These are phyloP conservation scores for Philopotamus ludificatus DNA, from an alignment of 1,140 invertebrate genomes.

Conservation along the genomic window DNA sequence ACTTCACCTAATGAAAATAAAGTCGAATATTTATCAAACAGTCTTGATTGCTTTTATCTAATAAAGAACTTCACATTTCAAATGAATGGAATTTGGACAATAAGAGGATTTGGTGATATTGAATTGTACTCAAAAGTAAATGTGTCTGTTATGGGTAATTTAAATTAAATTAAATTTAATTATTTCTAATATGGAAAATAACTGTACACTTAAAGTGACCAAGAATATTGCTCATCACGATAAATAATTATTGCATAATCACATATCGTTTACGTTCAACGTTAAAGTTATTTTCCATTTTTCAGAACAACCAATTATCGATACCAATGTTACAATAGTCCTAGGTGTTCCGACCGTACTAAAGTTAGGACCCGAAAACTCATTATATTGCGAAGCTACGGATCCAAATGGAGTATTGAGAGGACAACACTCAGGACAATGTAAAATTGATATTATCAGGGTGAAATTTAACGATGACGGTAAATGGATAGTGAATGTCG, in stretches of 20 bases:
- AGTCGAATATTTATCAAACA: not conserved
- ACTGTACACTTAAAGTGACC: not conserved
- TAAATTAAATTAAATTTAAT: not conserved
- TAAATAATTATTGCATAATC: not conserved
- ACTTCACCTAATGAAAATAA: not conserved
- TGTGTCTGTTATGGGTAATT: slow-evolving; percentile 7
- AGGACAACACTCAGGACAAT: slow-evolving; percentile 9
- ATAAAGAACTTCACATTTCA: slow-evolving; percentile 1
- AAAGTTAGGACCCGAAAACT: slow-evolving; percentile 28
- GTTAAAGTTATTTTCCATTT: not conserved
- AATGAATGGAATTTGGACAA: slow-evolving; percentile 18
- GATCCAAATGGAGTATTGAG: slow-evolving; percentile 11
- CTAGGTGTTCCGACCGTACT: slow-evolving; percentile 1
- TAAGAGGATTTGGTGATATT: slow-evolving; percentile 2
- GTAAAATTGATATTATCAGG: slow-evolving; percentile 5
- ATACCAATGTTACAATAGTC: slow-evolving; percentile 1
- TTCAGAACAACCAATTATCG: not conserved
- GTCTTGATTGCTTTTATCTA: not conserved
- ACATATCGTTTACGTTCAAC: not conserved
- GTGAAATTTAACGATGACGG: slow-evolving; percentile 15
- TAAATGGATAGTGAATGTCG: slow-evolving; percentile 26
- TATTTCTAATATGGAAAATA: not conserved
- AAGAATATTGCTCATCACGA: not conserved
- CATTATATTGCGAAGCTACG: slow-evolving; percentile 23
- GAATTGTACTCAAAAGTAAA: not conserved